Evolutionary conservation across 2,888 invertebrate genomes (phyloP).

Genomic region (Lomographa bimaculata): DNA sequence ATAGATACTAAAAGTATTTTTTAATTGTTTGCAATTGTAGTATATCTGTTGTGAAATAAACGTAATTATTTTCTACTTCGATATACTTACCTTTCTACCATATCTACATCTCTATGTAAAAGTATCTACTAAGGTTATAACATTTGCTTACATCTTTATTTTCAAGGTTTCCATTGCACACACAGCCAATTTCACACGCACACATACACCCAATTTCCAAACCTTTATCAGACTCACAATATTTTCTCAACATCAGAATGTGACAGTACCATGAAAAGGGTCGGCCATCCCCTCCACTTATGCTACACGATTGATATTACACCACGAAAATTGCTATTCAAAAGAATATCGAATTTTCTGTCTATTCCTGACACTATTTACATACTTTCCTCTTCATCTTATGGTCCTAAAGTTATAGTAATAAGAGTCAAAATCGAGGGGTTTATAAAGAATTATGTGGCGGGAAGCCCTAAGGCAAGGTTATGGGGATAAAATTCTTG

Average conservation of each 20-base stretch:
- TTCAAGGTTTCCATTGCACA: too few relatives aligned
- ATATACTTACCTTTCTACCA: too few relatives aligned
- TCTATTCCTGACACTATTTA: slow-evolving; percentile 50
- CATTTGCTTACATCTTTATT: too few relatives aligned
- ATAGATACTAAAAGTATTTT: too few relatives aligned
- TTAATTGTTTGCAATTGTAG: too few relatives aligned
- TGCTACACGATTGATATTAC: slow-evolving; percentile 67
- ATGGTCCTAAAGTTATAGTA: slow-evolving; percentile 38
- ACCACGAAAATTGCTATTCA: slow-evolving; percentile 68
- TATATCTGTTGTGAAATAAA: too few relatives aligned
- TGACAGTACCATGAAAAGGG: slow-evolving; percentile 66
- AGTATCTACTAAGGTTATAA: too few relatives aligned
- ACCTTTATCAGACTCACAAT: slow-evolving; percentile 32
- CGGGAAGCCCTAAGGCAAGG: slow-evolving; percentile 42
- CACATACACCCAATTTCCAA: slow-evolving; percentile 3
- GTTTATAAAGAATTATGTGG: slow-evolving; percentile 41
- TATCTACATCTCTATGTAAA: too few relatives aligned
- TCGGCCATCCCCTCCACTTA: slow-evolving; percentile 55
- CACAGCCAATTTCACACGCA: too few relatives aligned
- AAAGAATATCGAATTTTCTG: slow-evolving; percentile 55
- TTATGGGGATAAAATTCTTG: slow-evolving; percentile 41
- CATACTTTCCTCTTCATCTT: slow-evolving; percentile 36
- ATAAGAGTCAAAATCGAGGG: slow-evolving; percentile 43
- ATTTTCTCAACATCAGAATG: slow-evolving; percentile 40
- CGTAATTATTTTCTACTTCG: too few relatives aligned